Base-by-base conservation (phyloP, 2,797 vertebrate genomes). In the Sebastiscus albofasciatus region DNA sequence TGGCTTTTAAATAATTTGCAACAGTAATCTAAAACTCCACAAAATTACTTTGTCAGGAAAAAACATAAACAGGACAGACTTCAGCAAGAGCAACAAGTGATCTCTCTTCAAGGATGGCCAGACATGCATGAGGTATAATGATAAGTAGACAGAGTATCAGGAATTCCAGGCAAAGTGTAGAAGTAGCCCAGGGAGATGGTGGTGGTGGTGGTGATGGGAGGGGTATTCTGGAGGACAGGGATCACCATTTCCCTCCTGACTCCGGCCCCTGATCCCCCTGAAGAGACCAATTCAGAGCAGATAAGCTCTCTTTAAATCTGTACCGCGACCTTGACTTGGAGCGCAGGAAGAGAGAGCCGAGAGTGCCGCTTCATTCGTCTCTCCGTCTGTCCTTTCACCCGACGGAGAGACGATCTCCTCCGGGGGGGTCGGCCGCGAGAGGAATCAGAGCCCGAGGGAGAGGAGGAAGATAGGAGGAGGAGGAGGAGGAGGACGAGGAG, bases 321-420 rank as follows among this genome's bases (percentile, higher is more conserved):
- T 54, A 2, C 34, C 3, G 69, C 20, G 74, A 90, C 90, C 91
- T 92, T 91, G 75, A 66, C 81, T 82, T 2, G 13, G 67, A 86
- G 80, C 3, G 5, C 72, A 80, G 42, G 26, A 75, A 71, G 67
- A 67, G 70, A 61, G 75, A 67, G 71, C 10, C 6, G 24, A 70
- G 60, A 75, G 80, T 11, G 8, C 61, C 46, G 11, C 76, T 69
- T 84, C 83, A 75, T 69, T 84, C 83, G 71, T 70, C 84, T 60
- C 46, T 16, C 27, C 6, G 4, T 75, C 69, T 20, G 54, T 79
- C 70, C 68, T 66, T 62, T 83, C 62, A 62, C 72, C 72, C 74
- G 6, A 70, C 6, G n/a, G 67, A 77, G 72, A 79, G 60, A 29
- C 11, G 11, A 16, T 33, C 64, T 74, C 75, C 82, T 29, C 79